Evolutionary conservation across 2,888 invertebrate genomes (phyloP).

Genomic region (Rhingia campestris): DNA sequence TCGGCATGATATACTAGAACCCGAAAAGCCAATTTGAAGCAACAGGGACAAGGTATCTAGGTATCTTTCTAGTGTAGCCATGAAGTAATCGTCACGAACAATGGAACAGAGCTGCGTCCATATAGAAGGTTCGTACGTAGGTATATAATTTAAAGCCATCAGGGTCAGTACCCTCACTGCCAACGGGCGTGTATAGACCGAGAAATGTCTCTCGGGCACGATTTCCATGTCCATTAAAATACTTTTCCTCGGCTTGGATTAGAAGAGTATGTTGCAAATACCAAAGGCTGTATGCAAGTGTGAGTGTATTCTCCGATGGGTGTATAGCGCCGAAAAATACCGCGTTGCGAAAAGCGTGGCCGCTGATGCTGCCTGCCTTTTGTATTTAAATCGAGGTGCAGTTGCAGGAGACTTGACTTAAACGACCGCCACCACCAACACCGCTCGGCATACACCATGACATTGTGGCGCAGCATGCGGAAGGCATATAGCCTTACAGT

Average conservation of each 20-base stretch:
- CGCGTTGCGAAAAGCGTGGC: constrained; percentile 36
- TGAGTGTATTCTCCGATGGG: constrained; percentile 26
- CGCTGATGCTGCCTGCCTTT: constrained; percentile 10
- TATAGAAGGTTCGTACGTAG: not conserved
- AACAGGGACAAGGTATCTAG: constrained; percentile 44
- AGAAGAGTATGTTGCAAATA: constrained; percentile 49
- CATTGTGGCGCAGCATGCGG: constrained; percentile 65
- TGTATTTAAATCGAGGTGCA: constrained; percentile 57
- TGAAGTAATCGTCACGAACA: constrained; percentile 69
- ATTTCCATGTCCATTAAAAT: constrained; percentile 69
- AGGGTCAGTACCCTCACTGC: constrained; percentile 60
- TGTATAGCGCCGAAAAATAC: constrained; percentile 38
- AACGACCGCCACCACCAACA: constrained; percentile 13
- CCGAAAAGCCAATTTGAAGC: constrained; percentile 51
- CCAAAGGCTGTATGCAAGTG: constrained; percentile 40
- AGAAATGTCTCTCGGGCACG: constrained; percentile 71
- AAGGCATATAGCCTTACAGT: constrained; percentile 37
- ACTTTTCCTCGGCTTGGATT: constrained; percentile 29
- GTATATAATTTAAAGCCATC: constrained; percentile 29
- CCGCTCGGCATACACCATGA: constrained; percentile 49
- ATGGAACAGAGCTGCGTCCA: constrained; percentile 12
- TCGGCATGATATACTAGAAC: constrained; percentile 21
- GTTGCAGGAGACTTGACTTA: constrained; percentile 26
- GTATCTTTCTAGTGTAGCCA: constrained; percentile 15
- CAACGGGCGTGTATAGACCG: constrained; percentile 42